Evolutionary conservation across 2,797 vertebrate species (phyloP).

Genomic region (Chromis chromis): DNA sequence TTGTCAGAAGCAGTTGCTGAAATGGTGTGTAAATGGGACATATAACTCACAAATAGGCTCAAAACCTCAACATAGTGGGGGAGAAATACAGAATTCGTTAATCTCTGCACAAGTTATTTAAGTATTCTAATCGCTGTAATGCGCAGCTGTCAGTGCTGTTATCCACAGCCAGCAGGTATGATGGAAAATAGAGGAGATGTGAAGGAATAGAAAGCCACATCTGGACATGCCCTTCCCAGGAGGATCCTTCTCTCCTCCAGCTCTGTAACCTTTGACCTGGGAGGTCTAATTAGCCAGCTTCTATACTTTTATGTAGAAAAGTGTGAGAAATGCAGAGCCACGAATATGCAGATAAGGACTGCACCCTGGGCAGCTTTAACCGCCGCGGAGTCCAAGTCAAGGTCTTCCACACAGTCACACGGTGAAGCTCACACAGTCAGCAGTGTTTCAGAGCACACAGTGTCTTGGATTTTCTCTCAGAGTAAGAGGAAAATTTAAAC

Average conservation of each 20-base stretch:
- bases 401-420: constrained; percentile 64
- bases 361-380: constrained; percentile 63
- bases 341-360: constrained; percentile 77
- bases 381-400: constrained; percentile 66
- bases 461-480: constrained; percentile 22
- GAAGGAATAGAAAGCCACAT: constrained; percentile 60
- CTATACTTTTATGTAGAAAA: constrained; percentile 72
- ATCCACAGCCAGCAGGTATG: constrained; percentile 33
- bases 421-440: constrained; percentile 55
- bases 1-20: constrained; percentile 36
- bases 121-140: background rate
- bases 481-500: background rate
- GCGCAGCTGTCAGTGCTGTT: constrained; percentile 33
- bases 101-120: constrained; percentile 13
- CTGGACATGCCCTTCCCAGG: constrained; percentile 72
- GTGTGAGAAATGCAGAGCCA: constrained; percentile 74
- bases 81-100: constrained; percentile 12
- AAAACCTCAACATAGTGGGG: constrained; percentile 6
- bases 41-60: constrained; percentile 18
- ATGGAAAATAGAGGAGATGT: constrained; percentile 38
- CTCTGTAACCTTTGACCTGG: constrained; percentile 69
- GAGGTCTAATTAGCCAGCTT: constrained; percentile 76
- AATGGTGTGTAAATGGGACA: constrained; percentile 24
- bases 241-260: constrained; percentile 64
- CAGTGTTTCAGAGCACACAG: constrained; percentile 46